These are phyloP conservation scores for Myotis brandtii DNA, from an alignment of 2,113 vertebrate genomes.

Conservation along the genomic window DNA sequence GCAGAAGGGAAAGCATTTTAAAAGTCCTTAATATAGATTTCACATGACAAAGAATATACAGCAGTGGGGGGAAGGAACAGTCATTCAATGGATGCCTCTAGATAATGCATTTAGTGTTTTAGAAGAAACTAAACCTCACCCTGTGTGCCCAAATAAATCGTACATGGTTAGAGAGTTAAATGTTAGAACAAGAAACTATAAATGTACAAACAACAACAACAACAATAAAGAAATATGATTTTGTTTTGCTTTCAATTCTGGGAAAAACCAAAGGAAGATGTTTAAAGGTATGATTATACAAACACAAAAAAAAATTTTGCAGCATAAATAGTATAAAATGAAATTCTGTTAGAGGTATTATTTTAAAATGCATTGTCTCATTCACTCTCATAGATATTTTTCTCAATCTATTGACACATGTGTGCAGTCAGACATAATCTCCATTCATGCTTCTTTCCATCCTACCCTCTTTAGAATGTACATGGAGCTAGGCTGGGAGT, in stretches of 20 bases:
- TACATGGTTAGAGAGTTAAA: neutral
- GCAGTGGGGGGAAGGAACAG: no score
- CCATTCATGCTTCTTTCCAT: rapidly evolving
- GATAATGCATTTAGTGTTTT: neutral
- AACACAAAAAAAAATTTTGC: neutral
- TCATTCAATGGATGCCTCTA: no score
- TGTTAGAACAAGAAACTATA: neutral
- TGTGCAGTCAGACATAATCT: no score
- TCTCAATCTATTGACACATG: neutral
- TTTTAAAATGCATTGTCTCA: neutral
- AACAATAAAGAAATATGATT: neutral
- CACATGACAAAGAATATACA: neutral
- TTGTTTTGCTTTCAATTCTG: neutral
- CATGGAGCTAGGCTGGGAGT: rapidly evolving
- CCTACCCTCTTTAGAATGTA: neutral
- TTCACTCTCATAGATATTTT: neutral
- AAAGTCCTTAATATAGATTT: neutral
- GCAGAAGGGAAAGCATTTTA: neutral
- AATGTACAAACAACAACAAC: neutral
- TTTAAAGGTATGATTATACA: neutral
- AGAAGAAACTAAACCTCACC: neutral
- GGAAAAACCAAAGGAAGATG: neutral
- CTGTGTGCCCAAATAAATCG: neutral
- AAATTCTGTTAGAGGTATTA: neutral
- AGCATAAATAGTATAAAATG: neutral